These are phyloP conservation scores for Hapalemur alaotrensis DNA, from an alignment of 2,797 vertebrate genomes.

Conservation along the genomic window DNA sequence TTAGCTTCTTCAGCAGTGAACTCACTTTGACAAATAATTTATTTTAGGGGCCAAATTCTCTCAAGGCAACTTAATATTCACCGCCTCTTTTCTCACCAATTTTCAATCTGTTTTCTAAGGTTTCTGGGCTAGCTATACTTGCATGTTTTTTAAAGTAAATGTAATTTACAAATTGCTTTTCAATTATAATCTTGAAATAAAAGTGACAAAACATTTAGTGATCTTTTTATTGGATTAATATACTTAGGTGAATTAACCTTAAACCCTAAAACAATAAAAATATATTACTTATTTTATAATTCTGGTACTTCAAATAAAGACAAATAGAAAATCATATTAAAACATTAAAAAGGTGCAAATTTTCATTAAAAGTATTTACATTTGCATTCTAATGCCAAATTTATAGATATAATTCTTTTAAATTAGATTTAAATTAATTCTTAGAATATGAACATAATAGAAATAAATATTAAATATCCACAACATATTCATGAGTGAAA, in stretches of 20 bases:
- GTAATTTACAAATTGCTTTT: not conserved
- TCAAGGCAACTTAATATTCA: not conserved
- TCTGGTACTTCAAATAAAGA: conserved; percentile 62
- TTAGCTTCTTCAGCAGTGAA: not conserved
- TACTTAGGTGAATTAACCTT: conserved; percentile 15
- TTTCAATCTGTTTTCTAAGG: not conserved
- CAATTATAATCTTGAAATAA: not conserved
- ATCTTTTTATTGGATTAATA: conserved; percentile 61
- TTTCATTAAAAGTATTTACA: conserved; percentile 65
- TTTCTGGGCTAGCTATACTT: accelerated
- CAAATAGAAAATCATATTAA: conserved; percentile 71
- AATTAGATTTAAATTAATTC: conserved; percentile 25
- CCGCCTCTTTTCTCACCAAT: not conserved
- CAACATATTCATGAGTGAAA: conserved; percentile 14
- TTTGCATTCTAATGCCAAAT: conserved; percentile 28
- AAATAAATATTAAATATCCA: conserved; percentile 67
- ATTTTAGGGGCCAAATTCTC: not conserved
- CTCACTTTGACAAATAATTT: not conserved
- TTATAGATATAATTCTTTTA: conserved; percentile 51
- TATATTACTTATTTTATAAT: conserved; percentile 58
- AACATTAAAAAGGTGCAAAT: conserved; percentile 63
- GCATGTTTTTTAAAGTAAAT: not conserved
- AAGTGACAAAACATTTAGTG: not conserved
- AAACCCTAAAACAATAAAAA: conserved; percentile 58
- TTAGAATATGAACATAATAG: conserved; percentile 50